Percentiles rank a stretch among this genome's conserved stretches.
Conservation (phyloP, 1,140 invertebrate species). For the Camponotus floridanus region DNA sequence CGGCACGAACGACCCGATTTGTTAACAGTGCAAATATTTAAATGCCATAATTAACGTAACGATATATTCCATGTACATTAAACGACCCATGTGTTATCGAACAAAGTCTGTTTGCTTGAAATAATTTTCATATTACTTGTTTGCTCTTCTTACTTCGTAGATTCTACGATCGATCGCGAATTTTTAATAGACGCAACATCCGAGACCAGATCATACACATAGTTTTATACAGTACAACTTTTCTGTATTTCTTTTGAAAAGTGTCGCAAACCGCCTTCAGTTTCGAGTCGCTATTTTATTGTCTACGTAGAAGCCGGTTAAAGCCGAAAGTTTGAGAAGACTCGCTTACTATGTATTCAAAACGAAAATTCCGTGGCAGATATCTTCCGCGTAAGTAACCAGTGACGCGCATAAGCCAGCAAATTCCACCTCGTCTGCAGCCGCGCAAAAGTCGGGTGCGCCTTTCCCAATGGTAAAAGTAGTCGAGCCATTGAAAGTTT, state of each 20-base stretch:
- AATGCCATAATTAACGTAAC: conserved; percentile 49
- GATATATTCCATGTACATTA: not conserved
- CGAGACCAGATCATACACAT: not conserved
- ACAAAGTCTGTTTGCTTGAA: not conserved
- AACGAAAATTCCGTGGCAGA: conserved; percentile 59
- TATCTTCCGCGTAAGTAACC: conserved; percentile 54
- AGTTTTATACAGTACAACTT: not conserved
- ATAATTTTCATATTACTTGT: not conserved
- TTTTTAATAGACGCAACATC: conserved; percentile 8
- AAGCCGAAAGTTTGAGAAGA: conserved; percentile 30
- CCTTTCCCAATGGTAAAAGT: conserved; percentile 73
- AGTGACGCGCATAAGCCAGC: conserved; percentile 57
- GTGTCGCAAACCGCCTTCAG: not conserved
- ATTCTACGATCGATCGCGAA: not conserved
- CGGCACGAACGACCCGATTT: conserved; percentile 31
- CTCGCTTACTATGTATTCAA: conserved; percentile 50
- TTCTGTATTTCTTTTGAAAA: not conserved
- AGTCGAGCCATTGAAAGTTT: conserved; percentile 77
- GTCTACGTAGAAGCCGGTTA: conserved; percentile 29
- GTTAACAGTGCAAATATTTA: conserved; percentile 46
- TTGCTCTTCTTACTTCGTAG: not conserved
- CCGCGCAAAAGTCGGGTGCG: conserved; percentile 37
- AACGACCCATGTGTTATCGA: not conserved
- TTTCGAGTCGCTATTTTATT: conserved; percentile 34
- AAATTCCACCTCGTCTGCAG: conserved; percentile 46